phyloP scores from a whole-genome alignment of 2,888 invertebrate genomes.

The Ichneumoninae sp. region DNA sequence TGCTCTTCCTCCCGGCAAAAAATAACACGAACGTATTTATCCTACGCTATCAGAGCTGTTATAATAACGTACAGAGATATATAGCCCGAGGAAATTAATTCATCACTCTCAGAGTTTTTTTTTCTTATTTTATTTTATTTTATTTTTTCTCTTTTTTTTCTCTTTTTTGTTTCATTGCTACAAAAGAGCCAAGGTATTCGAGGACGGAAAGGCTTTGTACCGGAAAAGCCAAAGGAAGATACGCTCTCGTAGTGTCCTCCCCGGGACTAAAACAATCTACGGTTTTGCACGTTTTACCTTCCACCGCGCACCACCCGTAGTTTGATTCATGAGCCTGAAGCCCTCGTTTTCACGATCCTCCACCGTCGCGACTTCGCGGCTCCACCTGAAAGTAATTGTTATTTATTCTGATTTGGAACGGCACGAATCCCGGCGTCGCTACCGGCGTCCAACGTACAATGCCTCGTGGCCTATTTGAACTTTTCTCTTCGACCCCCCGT shows the following conservation, averaged over 20 bases:
- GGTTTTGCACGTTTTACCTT: slow-evolving; percentile 20
- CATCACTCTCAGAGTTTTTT: neutral
- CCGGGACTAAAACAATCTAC: slow-evolving; percentile 14
- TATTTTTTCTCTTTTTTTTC: too few species aligned
- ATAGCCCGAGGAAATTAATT: slow-evolving; percentile 1
- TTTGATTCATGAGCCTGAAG: slow-evolving; percentile 61
- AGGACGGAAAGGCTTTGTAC: neutral
- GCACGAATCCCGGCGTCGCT: neutral
- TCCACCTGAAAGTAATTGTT: slow-evolving; percentile 54
- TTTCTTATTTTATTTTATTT: neutral
- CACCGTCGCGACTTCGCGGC: slow-evolving; percentile 2
- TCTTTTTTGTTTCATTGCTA: neutral
- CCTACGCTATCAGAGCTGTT: neutral
- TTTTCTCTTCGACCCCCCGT: neutral
- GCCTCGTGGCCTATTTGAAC: neutral
- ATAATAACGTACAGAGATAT: slow-evolving; percentile 8
- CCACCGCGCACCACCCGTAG: slow-evolving; percentile 36
- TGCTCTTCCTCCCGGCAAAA: neutral
- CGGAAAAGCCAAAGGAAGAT: slow-evolving; percentile 2
- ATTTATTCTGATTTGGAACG: slow-evolving; percentile 56
- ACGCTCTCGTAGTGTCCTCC: neutral
- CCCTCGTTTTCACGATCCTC: slow-evolving; percentile 31
- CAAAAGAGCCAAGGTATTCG: neutral
- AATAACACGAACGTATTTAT: slow-evolving; percentile 10
- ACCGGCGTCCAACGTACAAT: neutral